Base-by-base conservation (phyloP, 2,888 invertebrate genomes). In the Lycia hirtaria region DNA sequence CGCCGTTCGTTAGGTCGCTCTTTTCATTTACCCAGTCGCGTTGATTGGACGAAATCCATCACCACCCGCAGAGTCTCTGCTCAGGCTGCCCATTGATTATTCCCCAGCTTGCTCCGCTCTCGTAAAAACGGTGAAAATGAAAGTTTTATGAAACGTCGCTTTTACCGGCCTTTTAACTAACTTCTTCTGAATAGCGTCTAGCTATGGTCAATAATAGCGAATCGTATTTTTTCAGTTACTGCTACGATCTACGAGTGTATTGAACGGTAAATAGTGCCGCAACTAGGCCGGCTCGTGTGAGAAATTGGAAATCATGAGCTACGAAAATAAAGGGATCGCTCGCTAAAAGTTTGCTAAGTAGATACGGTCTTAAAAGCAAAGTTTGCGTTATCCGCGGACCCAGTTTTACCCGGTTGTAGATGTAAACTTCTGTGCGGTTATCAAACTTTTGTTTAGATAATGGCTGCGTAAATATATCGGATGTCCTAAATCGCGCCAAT, bases 11-110 rank as follows among this genome's bases (percentile, higher is more conserved):
- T 82, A 80, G 77, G 65, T 64, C 68, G 76, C 70, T 77, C 78
- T 78, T 81, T 82, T 79, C 77, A 82, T 83, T 80, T 78, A 76
- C 68, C 71, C 75, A 71, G 69, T 69, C 67, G 66, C 74, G 74
- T 80, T 83, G 80, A 83, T 83, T 83, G 81, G 75, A 72, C 72
- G 60, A 76, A 82, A 83, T 80, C 78, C 77, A 79, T 81, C 81
- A 81, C 71, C 68, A 69, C 60, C 69, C 68, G 63, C 67, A 74
- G 41, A 47, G 68, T 71, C 65, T 62, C 67, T 58, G 68, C 71
- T 72, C 68, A 64, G 58, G 64, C 69, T 67, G 58, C 65, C 76
- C 74, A 79, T 81, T 81, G 79, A 81, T 78, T 80, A 73, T 72
- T 73, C 73, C 64, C 58, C 64, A 64, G 67, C 67, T 70, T 72